phyloP scores from a whole-genome alignment of 2,797 vertebrate species.

The Anolis apletophallus region DNA sequence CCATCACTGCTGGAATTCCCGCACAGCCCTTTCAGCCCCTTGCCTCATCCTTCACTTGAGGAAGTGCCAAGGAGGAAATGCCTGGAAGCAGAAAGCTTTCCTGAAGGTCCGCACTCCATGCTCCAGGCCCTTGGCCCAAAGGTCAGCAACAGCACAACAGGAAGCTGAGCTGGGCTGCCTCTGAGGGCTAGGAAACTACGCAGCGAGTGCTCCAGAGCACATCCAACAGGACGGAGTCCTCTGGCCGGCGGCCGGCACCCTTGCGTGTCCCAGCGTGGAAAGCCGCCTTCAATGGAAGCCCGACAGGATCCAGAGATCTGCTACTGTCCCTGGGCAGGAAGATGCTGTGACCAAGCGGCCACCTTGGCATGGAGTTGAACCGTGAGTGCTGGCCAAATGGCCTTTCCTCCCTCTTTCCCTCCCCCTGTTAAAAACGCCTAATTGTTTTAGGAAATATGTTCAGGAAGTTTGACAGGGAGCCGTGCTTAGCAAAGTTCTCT shows the following conservation, averaged over 20 bases:
- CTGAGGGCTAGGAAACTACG: conserved; percentile 19
- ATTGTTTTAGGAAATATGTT: accelerated
- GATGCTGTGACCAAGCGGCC: conserved; percentile 67
- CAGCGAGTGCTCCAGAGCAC: background rate
- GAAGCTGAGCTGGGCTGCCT: conserved; percentile 58
- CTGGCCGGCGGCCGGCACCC: background rate
- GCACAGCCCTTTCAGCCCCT: background rate
- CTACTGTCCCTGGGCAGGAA: conserved; percentile 69
- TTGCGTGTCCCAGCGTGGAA: conserved; percentile 14
- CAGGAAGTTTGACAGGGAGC: too few species aligned
- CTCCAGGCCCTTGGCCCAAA: conserved; percentile 45
- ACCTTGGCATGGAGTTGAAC: conserved; percentile 80
- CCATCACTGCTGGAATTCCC: too few species aligned
- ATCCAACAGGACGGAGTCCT: background rate
- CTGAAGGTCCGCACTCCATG: conserved; percentile 44
- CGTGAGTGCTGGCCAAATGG: conserved; percentile 66
- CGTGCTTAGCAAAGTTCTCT: too few species aligned
- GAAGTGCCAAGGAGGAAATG: conserved; percentile 67
- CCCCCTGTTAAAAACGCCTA: background rate
- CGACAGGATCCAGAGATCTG: conserved; percentile 67
- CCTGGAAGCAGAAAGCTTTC: conserved; percentile 65
- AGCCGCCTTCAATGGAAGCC: conserved; percentile 76
- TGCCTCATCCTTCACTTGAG: conserved; percentile 27
- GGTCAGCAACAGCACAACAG: conserved; percentile 73
- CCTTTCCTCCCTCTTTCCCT: too few species aligned